phyloP scores from a whole-genome alignment of 2,113 vertebrate genomes.

The Diphyllodes magnificus region DNA sequence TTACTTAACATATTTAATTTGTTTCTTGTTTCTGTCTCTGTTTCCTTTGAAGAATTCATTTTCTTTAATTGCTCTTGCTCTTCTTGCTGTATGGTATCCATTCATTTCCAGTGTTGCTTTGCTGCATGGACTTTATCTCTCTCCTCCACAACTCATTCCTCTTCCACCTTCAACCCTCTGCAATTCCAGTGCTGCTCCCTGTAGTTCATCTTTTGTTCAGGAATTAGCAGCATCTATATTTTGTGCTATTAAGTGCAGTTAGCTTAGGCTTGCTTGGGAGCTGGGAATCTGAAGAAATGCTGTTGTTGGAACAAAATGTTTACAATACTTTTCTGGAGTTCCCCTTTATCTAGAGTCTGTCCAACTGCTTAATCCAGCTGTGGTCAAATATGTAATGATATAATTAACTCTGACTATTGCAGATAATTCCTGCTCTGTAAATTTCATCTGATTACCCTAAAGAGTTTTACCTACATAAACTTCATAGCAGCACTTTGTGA shows the following conservation, averaged over 20 bases:
- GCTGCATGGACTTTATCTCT: neutral
- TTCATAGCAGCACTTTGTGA: neutral
- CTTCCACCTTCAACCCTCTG: neutral
- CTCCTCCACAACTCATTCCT: neutral
- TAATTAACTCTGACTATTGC: neutral
- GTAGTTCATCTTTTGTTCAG: neutral
- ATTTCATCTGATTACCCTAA: neutral
- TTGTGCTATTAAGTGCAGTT: neutral
- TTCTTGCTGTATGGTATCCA: neutral
- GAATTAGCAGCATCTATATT: neutral
- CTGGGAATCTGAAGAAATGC: neutral
- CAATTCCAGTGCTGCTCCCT: rapidly evolving
- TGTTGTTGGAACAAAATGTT: neutral
- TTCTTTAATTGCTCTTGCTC: neutral
- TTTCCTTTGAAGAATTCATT: neutral
- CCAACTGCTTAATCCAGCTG: neutral
- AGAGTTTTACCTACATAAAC: neutral
- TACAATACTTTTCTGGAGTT: neutral
- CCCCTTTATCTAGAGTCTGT: neutral
- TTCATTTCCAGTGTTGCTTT: neutral
- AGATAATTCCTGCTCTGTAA: neutral
- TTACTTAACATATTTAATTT: neutral
- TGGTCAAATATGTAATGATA: neutral
- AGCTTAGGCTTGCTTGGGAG: neutral
- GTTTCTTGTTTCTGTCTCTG: neutral